Conservation (phyloP, 1,140 invertebrate species). For the Drosophila serrata region DNA sequence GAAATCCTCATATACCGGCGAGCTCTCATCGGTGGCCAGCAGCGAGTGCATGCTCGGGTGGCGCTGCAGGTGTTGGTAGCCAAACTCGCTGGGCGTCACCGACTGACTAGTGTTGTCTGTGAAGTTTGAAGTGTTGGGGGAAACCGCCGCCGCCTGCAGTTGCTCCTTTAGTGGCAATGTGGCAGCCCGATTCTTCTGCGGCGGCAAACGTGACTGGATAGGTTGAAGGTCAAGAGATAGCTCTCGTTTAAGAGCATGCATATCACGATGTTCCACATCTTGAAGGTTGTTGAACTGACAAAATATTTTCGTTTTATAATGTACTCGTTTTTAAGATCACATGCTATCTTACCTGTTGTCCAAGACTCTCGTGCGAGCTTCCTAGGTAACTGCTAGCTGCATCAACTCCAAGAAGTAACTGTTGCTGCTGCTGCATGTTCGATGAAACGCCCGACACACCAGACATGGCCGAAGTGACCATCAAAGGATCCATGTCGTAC, state of each 20-base stretch:
- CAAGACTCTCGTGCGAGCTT: conserved; percentile 77
- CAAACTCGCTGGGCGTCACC: conserved; percentile 84
- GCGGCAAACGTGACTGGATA: conserved; percentile 56
- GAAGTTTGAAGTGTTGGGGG: conserved; percentile 84
- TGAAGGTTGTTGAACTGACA: conserved; percentile 63
- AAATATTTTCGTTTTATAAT: neutral
- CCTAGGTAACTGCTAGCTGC: conserved; percentile 65
- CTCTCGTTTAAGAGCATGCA: conserved; percentile 80
- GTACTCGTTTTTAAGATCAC: neutral
- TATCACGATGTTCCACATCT: conserved; percentile 74
- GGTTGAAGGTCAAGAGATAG: conserved; percentile 78
- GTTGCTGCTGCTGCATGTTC: conserved; percentile 76
- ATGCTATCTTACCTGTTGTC: conserved; percentile 62
- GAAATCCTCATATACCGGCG: conserved; percentile 79
- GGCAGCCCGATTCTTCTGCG: conserved; percentile 49
- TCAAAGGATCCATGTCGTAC: conserved; percentile 82
- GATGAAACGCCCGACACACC: conserved; percentile 75
- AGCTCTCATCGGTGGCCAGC: conserved; percentile 78
- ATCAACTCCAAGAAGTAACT: conserved; percentile 64
- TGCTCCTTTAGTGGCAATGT: conserved; percentile 67
- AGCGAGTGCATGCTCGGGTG: conserved; percentile 81
- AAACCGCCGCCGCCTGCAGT: conserved; percentile 50
- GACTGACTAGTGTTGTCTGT: conserved; percentile 85
- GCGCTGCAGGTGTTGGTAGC: conserved; percentile 83
- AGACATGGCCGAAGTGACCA: conserved; percentile 76